These are phyloP conservation scores for Saxidomus purpurata DNA, from an alignment of 1,140 invertebrate genomes.

Conservation along the genomic window DNA sequence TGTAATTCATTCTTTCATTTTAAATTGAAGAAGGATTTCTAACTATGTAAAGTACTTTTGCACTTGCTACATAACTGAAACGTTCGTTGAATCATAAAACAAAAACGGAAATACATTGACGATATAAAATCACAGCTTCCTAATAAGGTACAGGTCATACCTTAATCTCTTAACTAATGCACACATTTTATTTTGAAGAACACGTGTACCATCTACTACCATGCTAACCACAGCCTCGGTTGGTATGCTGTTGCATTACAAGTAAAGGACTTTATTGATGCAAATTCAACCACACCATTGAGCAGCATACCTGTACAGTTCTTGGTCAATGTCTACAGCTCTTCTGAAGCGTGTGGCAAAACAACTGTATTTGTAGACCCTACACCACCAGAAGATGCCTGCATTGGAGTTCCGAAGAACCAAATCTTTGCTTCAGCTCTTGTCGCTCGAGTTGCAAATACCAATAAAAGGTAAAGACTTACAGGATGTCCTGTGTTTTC, in stretches of 20 bases:
- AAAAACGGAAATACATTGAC: too few relatives aligned
- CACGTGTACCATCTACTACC: conserved; percentile 36
- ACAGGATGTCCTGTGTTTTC: too few relatives aligned
- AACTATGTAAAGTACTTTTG: too few relatives aligned
- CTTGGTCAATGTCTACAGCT: background rate
- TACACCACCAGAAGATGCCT: conserved; percentile 10
- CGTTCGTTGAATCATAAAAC: too few relatives aligned
- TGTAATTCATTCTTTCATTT: too few relatives aligned
- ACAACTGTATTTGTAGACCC: background rate
- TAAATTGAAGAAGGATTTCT: too few relatives aligned
- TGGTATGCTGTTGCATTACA: conserved; percentile 63
- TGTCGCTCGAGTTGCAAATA: background rate
- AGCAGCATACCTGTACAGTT: conserved; percentile 65
- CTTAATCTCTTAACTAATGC: too few relatives aligned
- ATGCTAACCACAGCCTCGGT: background rate
- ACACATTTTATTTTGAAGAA: background rate
- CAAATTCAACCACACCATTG: background rate
- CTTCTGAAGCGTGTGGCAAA: background rate
- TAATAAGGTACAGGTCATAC: too few relatives aligned
- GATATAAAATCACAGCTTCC: too few relatives aligned
- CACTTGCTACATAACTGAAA: too few relatives aligned
- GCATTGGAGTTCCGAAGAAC: background rate
- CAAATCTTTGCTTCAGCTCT: background rate
- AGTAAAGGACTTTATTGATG: conserved; percentile 52
- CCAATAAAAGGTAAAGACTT: background rate